These are phyloP conservation scores for Matsumyia berberina DNA, from an alignment of 2,888 invertebrate genomes.

Conservation along the genomic window DNA sequence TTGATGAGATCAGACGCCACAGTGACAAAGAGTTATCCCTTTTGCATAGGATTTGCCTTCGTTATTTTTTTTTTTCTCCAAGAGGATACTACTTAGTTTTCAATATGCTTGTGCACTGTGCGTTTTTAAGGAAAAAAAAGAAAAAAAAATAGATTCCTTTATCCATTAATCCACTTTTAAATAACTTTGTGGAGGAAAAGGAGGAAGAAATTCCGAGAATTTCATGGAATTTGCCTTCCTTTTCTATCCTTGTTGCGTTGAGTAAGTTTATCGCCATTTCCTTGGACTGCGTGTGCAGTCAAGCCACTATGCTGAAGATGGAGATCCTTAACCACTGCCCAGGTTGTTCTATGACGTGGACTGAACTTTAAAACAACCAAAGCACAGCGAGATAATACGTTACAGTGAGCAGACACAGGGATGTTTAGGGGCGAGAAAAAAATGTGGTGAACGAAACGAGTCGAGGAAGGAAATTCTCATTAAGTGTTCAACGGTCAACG, in stretches of 20 bases:
- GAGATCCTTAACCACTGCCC: no score
- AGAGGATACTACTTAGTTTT: background rate
- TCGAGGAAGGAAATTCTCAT: no score
- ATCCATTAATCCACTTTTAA: conserved; percentile 27
- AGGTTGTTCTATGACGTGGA: no score
- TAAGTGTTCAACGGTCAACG: no score
- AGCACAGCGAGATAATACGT: no score
- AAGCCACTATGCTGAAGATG: no score
- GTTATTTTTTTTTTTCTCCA: no score
- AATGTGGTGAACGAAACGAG: no score
- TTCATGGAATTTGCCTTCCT: background rate
- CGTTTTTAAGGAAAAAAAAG: background rate
- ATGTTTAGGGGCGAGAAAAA: no score
- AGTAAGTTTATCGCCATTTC: background rate
- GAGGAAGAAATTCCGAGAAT: background rate
- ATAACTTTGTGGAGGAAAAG: background rate
- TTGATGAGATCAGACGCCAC: conserved; percentile 34
- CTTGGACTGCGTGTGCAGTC: no score
- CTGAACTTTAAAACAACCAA: no score
- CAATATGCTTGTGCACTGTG: background rate
- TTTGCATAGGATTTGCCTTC: background rate
- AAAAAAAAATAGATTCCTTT: conserved; percentile 3
- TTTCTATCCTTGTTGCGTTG: background rate
- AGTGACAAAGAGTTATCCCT: background rate
- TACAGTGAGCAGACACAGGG: no score